Percentiles rank a stretch among this genome's conserved stretches.
Conservation (phyloP, 2,113 vertebrate genomes). For the Typhlomys cinereus region DNA sequence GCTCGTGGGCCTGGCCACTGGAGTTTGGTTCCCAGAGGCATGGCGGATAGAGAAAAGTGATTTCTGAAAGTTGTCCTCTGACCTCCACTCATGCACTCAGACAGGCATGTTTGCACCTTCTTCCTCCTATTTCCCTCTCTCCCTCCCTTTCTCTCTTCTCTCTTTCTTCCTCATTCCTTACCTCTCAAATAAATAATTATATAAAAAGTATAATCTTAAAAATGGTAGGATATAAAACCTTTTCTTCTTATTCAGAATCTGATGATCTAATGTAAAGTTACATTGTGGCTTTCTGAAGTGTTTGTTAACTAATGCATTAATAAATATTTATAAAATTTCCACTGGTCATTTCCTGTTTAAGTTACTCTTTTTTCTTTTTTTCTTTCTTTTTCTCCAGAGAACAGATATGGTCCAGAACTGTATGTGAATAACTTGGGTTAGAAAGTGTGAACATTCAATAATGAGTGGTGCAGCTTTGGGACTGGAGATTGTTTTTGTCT, state of each 20-base stretch:
- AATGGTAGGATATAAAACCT: not conserved
- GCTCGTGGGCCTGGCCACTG: too few relatives aligned
- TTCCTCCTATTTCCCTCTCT: too few relatives aligned
- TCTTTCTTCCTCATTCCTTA: too few relatives aligned
- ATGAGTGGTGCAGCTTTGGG: constrained; percentile 92
- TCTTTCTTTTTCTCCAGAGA: constrained; percentile 7
- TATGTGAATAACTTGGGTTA: constrained; percentile 32
- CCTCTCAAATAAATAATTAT: too few relatives aligned
- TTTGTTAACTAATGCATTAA: not conserved
- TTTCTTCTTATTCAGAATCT: constrained; percentile 2
- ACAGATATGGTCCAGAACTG: constrained; percentile 73
- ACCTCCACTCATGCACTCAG: too few relatives aligned
- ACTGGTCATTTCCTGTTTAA: constrained; percentile 25
- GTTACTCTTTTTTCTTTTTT: not conserved
- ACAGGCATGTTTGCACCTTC: too few relatives aligned
- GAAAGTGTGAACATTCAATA: constrained; percentile 73
- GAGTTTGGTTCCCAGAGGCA: too few relatives aligned
- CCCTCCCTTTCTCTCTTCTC: too few relatives aligned
- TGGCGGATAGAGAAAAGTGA: too few relatives aligned
- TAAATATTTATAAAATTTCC: not conserved
- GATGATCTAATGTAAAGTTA: not conserved
- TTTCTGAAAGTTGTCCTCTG: too few relatives aligned
- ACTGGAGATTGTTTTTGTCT: constrained; percentile 93
- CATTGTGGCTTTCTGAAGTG: constrained; percentile 28
- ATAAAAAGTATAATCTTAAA: too few relatives aligned